Evolutionary conservation across 2,888 invertebrate species (phyloP).

Genomic region (Kuschelorhynchus macadamiae): DNA sequence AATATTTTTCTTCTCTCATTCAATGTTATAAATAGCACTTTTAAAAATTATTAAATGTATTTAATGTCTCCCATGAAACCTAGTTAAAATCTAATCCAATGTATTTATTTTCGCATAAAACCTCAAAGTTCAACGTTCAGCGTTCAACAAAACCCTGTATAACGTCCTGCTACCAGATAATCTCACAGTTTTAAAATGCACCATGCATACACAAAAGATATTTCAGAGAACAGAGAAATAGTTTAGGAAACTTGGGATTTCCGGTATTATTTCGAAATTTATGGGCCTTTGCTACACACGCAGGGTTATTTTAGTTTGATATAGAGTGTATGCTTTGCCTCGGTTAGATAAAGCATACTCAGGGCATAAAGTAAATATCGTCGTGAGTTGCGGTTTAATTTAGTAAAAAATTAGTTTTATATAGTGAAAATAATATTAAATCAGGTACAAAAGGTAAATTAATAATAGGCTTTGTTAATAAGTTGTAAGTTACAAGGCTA

Average conservation of each 20-base stretch:
- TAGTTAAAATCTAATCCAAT: too few species aligned
- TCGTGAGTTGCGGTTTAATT: not conserved
- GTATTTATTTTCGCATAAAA: too few species aligned
- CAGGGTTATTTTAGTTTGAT: constrained; percentile 42
- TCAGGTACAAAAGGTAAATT: too few species aligned
- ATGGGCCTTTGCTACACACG: constrained; percentile 39
- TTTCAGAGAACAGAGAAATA: constrained; percentile 44
- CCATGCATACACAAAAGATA: constrained; percentile 36
- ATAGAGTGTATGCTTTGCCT: constrained; percentile 44
- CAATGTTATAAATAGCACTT: too few species aligned
- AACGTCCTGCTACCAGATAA: not conserved
- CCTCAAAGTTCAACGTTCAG: too few species aligned
- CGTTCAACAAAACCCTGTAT: too few species aligned
- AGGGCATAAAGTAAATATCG: constrained; percentile 27
- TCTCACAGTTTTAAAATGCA: constrained; percentile 24
- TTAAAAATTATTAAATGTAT: too few species aligned
- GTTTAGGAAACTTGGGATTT: constrained; percentile 46
- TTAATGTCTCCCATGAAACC: too few species aligned
- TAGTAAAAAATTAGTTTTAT: not conserved
- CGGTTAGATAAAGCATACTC: constrained; percentile 41
- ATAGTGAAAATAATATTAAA: too few species aligned
- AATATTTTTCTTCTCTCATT: too few species aligned
- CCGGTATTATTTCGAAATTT: constrained; percentile 48
- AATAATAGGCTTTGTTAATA: too few species aligned
- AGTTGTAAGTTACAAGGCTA: too few species aligned